phyloP scores from a whole-genome alignment of 2,797 vertebrate species.

The Silurus lanzhouensis region DNA sequence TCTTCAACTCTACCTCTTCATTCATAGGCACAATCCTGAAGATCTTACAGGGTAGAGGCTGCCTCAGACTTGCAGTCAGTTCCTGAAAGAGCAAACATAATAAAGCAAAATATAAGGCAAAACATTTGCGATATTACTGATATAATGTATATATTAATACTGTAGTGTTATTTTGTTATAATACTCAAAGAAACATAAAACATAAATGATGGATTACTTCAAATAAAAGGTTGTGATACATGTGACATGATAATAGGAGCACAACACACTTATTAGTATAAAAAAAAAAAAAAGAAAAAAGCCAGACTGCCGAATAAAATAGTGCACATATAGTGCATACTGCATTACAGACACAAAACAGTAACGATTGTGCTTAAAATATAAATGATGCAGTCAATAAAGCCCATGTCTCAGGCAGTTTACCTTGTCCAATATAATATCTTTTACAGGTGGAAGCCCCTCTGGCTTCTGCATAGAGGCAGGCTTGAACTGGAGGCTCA shows the following conservation, averaged over 20 bases:
- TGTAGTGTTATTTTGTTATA: neutral
- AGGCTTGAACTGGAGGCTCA: conserved; percentile 94
- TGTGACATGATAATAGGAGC: neutral
- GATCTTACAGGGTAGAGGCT: conserved; percentile 79
- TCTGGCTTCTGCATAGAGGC: conserved; percentile 96
- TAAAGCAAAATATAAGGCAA: neutral
- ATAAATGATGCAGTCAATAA: conserved; percentile 3
- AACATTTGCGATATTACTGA: neutral
- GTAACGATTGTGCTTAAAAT: neutral
- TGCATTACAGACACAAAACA: neutral
- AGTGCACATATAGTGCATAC: neutral
- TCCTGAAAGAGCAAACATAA: conserved; percentile 42
- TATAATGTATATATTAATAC: too few species aligned
- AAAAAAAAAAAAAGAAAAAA: too few species aligned
- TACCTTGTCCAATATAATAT: conserved; percentile 98
- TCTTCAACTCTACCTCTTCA: conserved; percentile 82
- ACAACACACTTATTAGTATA: neutral
- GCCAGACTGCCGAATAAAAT: neutral
- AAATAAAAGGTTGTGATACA: neutral
- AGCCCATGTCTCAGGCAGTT: conserved; percentile 13
- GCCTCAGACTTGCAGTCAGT: conserved; percentile 61
- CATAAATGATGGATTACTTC: neutral
- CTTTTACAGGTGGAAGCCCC: conserved; percentile 93
- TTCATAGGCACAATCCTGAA: conserved; percentile 83
- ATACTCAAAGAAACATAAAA: too few species aligned